Conservation (phyloP, 2,113 vertebrate species). For the Dunckerocampus dactyliophorus region DNA sequence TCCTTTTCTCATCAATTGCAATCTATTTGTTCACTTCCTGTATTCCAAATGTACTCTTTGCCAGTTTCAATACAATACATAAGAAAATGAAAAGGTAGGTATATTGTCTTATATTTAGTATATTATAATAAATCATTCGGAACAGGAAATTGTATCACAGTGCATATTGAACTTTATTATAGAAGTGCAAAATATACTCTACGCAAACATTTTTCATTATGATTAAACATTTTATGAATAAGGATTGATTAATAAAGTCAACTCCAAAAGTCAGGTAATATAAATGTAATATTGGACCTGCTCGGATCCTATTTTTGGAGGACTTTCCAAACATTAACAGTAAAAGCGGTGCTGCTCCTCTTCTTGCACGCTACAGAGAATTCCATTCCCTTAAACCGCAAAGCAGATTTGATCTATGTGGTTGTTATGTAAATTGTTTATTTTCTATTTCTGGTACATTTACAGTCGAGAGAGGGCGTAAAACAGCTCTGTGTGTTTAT, state of each 20-base stretch:
- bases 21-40: no score
- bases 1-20: no score
- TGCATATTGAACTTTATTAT: no score
- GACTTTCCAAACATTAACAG: conserved; percentile 5
- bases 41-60: no score
- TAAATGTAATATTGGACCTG: neutral
- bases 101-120: no score
- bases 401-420: conserved; percentile 53
- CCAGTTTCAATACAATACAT: no score
- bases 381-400: conserved; percentile 51
- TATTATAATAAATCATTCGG: no score
- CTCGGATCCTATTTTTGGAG: neutral
- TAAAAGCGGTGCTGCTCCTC: conserved; percentile 19
- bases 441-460: conserved; percentile 61
- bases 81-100: no score
- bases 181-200: no score
- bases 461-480: conserved; percentile 24
- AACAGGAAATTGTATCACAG: no score
- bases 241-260: neutral
- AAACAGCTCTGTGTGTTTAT: conserved; percentile 1
- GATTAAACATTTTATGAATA: no score
- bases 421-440: conserved; percentile 52
- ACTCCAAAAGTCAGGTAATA: neutral
- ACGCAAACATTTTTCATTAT: no score
- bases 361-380: conserved; percentile 31